Base-by-base conservation (phyloP, 1,140 invertebrate species). In the Lepidurus apus region DNA sequence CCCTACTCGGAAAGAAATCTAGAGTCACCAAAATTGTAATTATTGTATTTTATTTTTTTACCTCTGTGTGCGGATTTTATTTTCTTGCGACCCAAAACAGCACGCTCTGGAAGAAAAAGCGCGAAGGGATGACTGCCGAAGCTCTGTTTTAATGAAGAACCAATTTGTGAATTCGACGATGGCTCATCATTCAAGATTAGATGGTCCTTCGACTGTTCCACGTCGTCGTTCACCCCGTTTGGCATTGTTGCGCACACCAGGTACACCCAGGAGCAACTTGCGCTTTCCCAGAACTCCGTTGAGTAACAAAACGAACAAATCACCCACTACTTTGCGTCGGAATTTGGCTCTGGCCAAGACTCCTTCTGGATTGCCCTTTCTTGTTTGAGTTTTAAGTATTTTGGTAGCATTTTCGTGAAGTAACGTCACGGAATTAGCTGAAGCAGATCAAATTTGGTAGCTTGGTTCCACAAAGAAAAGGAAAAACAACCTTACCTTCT, bases 141-240 rank as follows among this genome's bases (percentile, higher is more conserved):
- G 65, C 34, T 77, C 76, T 8, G 53, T 65, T 17, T 24, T 77
- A 13, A 26, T 77, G 44, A 77, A 53, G 43, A 65, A 77, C 42
- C 34, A 34, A 34, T 34, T 34, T 34, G 34, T 42, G 1, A 77
- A 47, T 45, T 53, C 76, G 2, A 45, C 76, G 42, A n/a, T 65
- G 21, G 42, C 76, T 17, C 45, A 34, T 4, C 34, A 65, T 65
- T 65, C 44, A 13, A 26, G 76, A 24, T 53, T 34, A 4, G 44
- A 24, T 8, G 65, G 24, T 42, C 76, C 76, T 13, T 53, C 44
- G n/a, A 77, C 76, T 1, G 21, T 47, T 2, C 76, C 76, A 24
- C 76, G 42, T 21, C 76, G 76, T 45, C 76, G 76, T 10, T 53
- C 43, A 17, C 24, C 76, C 11, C 76, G 76, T 77, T 77, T 77